Evolutionary conservation across 2,888 invertebrate genomes (phyloP).

Genomic region (Lasius platythorax): DNA sequence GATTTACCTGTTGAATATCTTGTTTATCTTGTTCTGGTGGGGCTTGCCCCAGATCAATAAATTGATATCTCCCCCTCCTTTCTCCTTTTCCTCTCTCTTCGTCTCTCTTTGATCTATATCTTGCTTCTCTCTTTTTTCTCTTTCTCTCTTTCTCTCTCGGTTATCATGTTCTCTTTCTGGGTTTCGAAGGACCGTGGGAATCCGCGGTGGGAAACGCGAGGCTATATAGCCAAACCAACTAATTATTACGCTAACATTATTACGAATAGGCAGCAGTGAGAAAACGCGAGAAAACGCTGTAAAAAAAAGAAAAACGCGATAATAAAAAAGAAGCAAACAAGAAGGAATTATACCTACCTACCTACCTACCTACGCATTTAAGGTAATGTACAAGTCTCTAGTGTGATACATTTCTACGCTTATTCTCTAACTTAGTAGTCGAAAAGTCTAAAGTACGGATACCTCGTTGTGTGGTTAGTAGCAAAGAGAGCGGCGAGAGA

Average conservation of each 20-base stretch:
- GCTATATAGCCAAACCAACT: constrained; percentile 61
- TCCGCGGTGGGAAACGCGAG: constrained; percentile 33
- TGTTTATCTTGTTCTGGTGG: constrained; percentile 41
- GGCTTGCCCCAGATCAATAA: constrained; percentile 45
- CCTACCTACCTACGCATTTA: constrained; percentile 82
- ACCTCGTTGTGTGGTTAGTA: constrained; percentile 75
- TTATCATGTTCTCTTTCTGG: constrained; percentile 9
- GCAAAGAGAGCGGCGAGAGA: constrained; percentile 52
- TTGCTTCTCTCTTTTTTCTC: neutral
- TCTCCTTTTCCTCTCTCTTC: neutral
- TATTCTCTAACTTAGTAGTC: constrained; percentile 83
- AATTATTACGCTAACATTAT: constrained; percentile 67
- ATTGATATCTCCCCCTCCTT: constrained; percentile 32
- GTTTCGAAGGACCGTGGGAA: constrained; percentile 37
- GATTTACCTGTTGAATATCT: constrained; percentile 53
- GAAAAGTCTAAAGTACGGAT: constrained; percentile 77
- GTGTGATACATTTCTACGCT: constrained; percentile 85
- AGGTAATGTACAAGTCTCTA: constrained; percentile 84
- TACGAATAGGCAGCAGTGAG: constrained; percentile 36
- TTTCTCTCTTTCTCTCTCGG: constrained; percentile 1
- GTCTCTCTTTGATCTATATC: constrained; percentile 27
- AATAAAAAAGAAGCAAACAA: constrained; percentile 46
- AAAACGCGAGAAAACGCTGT: constrained; percentile 35
- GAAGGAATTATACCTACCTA: constrained; percentile 74
- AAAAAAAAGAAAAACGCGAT: constrained; percentile 36